Percentiles rank a stretch among this genome's conserved stretches.
Conservation (phyloP, 2,888 invertebrate genomes). For the Polyommatus icarus region DNA sequence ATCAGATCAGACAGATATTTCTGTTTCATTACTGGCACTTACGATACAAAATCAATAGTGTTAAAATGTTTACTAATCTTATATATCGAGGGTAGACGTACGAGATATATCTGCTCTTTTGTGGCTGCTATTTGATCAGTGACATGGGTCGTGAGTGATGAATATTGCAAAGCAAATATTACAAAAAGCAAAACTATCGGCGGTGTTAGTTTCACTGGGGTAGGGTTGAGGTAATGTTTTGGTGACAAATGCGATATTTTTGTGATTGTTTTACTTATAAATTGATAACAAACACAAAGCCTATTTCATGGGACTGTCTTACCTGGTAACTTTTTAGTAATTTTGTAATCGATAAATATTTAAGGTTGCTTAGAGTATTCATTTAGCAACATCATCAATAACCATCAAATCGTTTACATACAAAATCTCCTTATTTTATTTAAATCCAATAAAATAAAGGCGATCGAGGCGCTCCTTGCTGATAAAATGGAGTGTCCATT, state of each 20-base stretch:
- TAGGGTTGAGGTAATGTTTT: conserved; percentile 47
- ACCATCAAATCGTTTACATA: neutral
- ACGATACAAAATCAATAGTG: conserved; percentile 31
- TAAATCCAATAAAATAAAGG: neutral
- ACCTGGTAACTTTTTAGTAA: neutral
- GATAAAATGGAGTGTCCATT: neutral
- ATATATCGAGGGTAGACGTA: conserved; percentile 74
- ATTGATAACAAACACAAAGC: conserved; percentile 11
- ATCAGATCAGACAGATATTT: neutral
- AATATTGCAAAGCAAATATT: conserved; percentile 79
- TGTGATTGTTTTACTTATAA: conserved; percentile 31
- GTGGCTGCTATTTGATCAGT: conserved; percentile 77
- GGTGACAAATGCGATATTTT: conserved; percentile 38
- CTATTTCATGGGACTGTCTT: neutral
- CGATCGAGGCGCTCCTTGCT: neutral
- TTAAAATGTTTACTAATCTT: conserved; percentile 61
- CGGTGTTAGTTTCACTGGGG: conserved; percentile 76
- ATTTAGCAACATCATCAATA: neutral
- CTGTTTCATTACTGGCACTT: neutral
- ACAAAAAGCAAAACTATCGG: conserved; percentile 78
- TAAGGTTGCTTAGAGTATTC: no score
- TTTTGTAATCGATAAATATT: neutral
- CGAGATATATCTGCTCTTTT: conserved; percentile 74
- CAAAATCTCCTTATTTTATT: neutral
- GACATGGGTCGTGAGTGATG: conserved; percentile 78